Conservation (phyloP, 2,888 invertebrate species). For the Cephus sareptanus region DNA sequence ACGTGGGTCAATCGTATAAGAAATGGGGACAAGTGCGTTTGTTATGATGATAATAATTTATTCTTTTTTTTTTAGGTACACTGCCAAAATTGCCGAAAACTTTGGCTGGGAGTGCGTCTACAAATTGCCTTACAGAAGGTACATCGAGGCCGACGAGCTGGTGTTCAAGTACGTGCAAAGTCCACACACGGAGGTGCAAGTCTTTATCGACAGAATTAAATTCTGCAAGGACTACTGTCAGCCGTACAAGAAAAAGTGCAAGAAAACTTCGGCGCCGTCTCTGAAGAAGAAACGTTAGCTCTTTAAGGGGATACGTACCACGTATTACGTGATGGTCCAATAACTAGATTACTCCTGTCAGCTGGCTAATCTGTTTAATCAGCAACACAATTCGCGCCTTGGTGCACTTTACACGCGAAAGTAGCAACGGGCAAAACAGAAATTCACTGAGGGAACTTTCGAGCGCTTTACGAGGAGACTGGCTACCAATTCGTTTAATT, state of each 20-base stretch:
- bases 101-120: slow-evolving; percentile 47
- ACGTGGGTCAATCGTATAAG: neutral
- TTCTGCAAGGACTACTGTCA: slow-evolving; percentile 27
- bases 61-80: slow-evolving; percentile 31
- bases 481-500: neutral
- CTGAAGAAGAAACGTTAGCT: neutral
- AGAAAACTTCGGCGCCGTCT: slow-evolving; percentile 17
- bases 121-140: slow-evolving; percentile 42
- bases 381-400: neutral
- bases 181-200: slow-evolving; percentile 44
- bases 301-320: neutral
- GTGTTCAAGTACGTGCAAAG: slow-evolving; percentile 45
- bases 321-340: neutral
- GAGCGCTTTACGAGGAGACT: neutral
- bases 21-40: neutral
- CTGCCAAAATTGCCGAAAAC: slow-evolving; percentile 37
- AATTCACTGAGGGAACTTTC: neutral
- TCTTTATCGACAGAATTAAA: slow-evolving; percentile 35
- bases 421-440: neutral
- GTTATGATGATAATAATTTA: neutral
- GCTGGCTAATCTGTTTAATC: neutral
- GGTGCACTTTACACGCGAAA: neutral
- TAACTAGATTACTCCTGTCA: neutral
- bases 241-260: slow-evolving; percentile 19
- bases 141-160: slow-evolving; percentile 30